Base-by-base conservation (phyloP, 2,888 invertebrate species). In the Hirtodrosophila alboralis region DNA sequence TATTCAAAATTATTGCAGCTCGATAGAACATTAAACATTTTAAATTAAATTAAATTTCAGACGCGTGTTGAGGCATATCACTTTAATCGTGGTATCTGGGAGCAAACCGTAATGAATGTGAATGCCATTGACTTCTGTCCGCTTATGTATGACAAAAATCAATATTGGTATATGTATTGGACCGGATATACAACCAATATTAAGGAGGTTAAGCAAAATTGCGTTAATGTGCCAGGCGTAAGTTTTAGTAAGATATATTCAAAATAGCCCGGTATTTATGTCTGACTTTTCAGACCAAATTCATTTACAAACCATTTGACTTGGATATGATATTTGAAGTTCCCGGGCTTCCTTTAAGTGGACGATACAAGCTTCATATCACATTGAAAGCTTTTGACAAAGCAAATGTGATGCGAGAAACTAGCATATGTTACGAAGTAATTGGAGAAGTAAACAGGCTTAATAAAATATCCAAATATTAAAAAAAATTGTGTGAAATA, bases 211-310 rank as follows among this genome's bases (percentile, higher is more conserved):
- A 33, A 30, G 14, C 7, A 13, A 1, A 37, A 54, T 8, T 72
- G 71, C n/a, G 3, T 68, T 6, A n/a, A 36, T 16, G 27, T 23
- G 0, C 56, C 28, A n/a, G 67, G 67, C 1, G 72, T 70, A 56
- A 13, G 47, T 30, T 5, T 8, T 1, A 6, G 6, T 5, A 23
- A 23, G 6, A 23, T 23, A 7, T n/a, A n/a, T n/a, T n/a, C n/a
- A n/a, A n/a, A n/a, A n/a, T n/a, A n/a, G n/a, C n/a, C 8, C 8
- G 6, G 23, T 5, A 1, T 23, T 5, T 7, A 7, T 23, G 8
- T 23, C 1, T 23, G 2, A 3, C 8, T 1, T 23, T 23, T 6
- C 23, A 23, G 23, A 23, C 23, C 0, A 23, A 23, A 23, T 1
- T 23, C 6, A 23, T 23, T 7, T 2, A 7, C 7, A 8, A 23